Conservation (phyloP, 2,797 vertebrate genomes). For the Lemur catta region DNA sequence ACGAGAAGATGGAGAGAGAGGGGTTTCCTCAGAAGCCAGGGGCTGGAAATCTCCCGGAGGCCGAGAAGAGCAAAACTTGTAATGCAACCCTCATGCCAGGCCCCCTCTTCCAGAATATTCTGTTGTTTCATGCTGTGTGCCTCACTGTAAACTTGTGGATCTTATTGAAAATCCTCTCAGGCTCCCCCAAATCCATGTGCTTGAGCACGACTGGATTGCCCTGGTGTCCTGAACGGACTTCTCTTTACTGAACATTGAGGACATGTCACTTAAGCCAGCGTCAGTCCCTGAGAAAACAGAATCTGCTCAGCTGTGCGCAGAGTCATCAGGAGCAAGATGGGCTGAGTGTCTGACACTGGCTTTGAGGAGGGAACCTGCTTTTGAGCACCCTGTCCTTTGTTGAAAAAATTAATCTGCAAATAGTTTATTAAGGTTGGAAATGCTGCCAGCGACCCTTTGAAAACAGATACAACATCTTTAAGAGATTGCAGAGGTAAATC, state of each 20-base stretch:
- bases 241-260: background rate
- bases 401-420: constrained; percentile 71
- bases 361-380: background rate
- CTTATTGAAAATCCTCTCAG: background rate
- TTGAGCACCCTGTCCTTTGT: constrained; percentile 2
- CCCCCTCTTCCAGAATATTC: background rate
- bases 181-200: background rate
- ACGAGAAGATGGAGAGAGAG: background rate
- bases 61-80: background rate
- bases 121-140: fast-evolving
- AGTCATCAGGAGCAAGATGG: background rate
- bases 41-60: background rate
- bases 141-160: background rate
- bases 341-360: background rate
- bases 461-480: constrained; percentile 79
- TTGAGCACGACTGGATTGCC: background rate
- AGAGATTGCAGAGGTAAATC: constrained; percentile 84
- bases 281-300: background rate
- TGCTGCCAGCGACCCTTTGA: constrained; percentile 66
- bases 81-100: background rate
- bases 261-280: constrained; percentile 6
- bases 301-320: background rate
- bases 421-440: constrained; percentile 75
- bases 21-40: background rate
- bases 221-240: background rate